Conservation (phyloP, 1,140 invertebrate genomes). For the Zaprionus africanus region DNA sequence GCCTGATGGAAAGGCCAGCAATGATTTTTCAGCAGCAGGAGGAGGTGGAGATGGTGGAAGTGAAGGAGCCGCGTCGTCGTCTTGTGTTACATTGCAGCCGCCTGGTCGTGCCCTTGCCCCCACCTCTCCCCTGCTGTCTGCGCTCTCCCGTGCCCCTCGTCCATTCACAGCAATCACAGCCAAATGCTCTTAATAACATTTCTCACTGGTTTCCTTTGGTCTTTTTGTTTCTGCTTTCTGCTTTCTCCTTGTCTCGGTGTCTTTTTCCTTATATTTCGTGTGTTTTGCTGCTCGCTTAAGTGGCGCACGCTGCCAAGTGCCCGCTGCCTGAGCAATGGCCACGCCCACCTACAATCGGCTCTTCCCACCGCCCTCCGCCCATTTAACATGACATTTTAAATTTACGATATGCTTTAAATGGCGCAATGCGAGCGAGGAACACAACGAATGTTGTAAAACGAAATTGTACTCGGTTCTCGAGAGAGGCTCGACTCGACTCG, state of each 20-base stretch:
- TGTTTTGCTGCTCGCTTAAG: constrained; percentile 59
- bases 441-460: constrained; percentile 80
- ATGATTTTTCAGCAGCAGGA: constrained; percentile 25
- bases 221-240: constrained; percentile 23
- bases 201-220: constrained; percentile 63
- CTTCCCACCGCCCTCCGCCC: constrained; percentile 5
- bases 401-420: constrained; percentile 83
- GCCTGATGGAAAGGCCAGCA: constrained; percentile 19
- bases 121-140: constrained; percentile 13
- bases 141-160: constrained; percentile 12
- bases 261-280: constrained; percentile 31
- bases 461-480: constrained; percentile 71
- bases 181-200: constrained; percentile 79
- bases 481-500: constrained; percentile 23
- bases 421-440: constrained; percentile 71
- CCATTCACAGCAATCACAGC: constrained; percentile 61
- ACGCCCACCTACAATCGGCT: constrained; percentile 52
- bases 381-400: constrained; percentile 82
- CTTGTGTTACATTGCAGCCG: constrained; percentile 34
- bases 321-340: constrained; percentile 38
- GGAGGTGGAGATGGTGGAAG: constrained; percentile 1
- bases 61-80: constrained; percentile 17
- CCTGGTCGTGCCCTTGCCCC: constrained; percentile 12
- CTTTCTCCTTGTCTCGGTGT: constrained; percentile 34
- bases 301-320: constrained; percentile 64